Conservation (phyloP, 2,797 vertebrate species). For the Tadarida brasiliensis region DNA sequence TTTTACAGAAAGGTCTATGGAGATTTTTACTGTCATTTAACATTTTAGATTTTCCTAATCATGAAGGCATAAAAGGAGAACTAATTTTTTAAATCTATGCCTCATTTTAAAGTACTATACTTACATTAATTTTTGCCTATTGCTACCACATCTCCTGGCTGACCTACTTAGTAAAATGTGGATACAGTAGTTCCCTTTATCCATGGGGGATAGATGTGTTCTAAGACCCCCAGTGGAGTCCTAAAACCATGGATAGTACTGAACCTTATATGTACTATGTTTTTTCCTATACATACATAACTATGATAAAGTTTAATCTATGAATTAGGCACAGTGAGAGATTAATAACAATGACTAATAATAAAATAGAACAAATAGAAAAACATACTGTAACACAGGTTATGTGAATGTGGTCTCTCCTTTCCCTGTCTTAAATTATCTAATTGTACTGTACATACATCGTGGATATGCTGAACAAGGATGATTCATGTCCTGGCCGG, state of each 20-base stretch:
- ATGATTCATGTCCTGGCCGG: too few relatives aligned
- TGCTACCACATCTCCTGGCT: neutral
- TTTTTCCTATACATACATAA: neutral
- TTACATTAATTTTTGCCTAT: neutral
- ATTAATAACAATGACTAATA: neutral
- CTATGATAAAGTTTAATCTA: neutral
- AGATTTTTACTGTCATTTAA: neutral
- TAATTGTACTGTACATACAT: neutral
- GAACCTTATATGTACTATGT: neutral
- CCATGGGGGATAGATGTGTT: neutral
- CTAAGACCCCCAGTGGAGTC: neutral
- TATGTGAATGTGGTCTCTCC: neutral
- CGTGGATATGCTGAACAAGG: neutral
- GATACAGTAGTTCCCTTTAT: neutral
- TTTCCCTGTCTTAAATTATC: neutral
- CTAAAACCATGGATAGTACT: neutral
- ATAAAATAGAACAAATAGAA: neutral
- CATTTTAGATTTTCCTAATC: slow-evolving; percentile 9
- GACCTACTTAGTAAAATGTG: neutral
- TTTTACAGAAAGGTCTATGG: neutral
- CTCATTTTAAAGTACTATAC: neutral
- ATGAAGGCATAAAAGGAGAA: neutral
- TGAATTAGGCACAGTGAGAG: neutral
- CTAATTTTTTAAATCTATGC: neutral
- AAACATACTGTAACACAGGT: neutral